Evolutionary conservation across 2,888 invertebrate species (phyloP), one percentile per base, ranked within the genome.

Genomic region (Alentia gelatinosa): DNA sequence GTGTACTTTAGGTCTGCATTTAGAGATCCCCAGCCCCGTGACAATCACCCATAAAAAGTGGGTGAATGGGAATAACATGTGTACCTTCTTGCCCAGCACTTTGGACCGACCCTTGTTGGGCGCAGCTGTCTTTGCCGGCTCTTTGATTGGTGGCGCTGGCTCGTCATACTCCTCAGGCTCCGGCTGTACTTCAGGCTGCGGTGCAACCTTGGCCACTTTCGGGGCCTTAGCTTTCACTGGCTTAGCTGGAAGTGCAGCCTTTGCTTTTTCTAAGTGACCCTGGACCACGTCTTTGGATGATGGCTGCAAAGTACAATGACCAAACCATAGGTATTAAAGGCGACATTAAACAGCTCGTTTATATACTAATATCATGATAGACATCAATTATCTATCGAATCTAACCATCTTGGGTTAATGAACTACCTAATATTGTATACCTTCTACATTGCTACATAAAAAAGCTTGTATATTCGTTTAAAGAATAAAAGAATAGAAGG

Each of bases 171-270:
- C 91, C 26, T 91, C 90, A 26, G 50, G 40, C 39, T 26, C 56
- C 9, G 83, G 79, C 42, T 79, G 74, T 4, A 92, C 90, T 47
- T 90, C 79, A 9, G 92, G 91, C 40, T 84, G 84, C 86, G 91
- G 75, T 91, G 93, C 92, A 37, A 93, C 92, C 5, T 94, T 93
- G 15, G 94, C 93, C 5, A 94, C 93, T 74, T 94, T 93, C 90
- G 94, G 93, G 39, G 93, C 75, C 90, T 94, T 93, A 39, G 42
- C 35, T 90, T 90, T 90, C 30, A 93, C 93, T 86, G 95, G 94
- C 91, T 98, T 98, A 0, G 98, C 97, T 0, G 98, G 98, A 83
- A 99, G 96, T 96, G 97, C 98, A 0, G 98, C 98, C 0, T 98
- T 97, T 0, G 98, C 98, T 95, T 98, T 98, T 94, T 99, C 98